Base-by-base conservation (phyloP, 1,140 invertebrate species). In the Danaus plexippus region DNA sequence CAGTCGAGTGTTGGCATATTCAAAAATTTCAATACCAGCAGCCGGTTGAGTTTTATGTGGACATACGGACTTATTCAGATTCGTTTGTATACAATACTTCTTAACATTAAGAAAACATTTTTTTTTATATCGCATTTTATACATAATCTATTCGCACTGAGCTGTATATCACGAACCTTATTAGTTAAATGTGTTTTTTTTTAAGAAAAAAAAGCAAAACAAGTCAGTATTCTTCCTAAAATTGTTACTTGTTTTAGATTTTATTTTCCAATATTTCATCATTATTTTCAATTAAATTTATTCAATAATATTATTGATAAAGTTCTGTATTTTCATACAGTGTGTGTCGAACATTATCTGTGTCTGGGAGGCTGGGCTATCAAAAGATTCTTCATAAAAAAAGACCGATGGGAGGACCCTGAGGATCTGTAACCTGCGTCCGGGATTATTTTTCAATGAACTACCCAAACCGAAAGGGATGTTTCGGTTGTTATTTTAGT, bases 321-420 rank as follows among this genome's bases (percentile, higher is more conserved):
- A 15, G 15, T 15, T 15, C 3, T 15, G n/a, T 40, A 22, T 9
- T 10, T 45, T 10, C 18, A 55, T 43, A 43, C 64, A 9, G 65
- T 76, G 54, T 73, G 71, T 67, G 43, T 11, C 58, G 15, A 57
- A 67, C 54, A 77, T 76, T 75, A 77, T 76, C 70, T 69, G 71
- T 71, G 69, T 63, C 64, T 55, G 67, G 50, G 71, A 66, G 63
- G 54, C 54, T 56, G 52, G 53, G 43, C 67, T 76, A 81, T 81
- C 78, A 79, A 81, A 81, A 81, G 76, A 79, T 81, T 76, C 67
- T 73, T 79, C 76, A 79, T 81, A 73, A 81, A 81, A 81, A 79
- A 81, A 71, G 75, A 74, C 69, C 75, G 66, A 75, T 73, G 67
- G 64, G 69, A 67, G 64, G 55, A 61, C 15, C 61, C 72, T 57